Conservation (phyloP, 2,113 vertebrate species). For the Hyla sarda region DNA sequence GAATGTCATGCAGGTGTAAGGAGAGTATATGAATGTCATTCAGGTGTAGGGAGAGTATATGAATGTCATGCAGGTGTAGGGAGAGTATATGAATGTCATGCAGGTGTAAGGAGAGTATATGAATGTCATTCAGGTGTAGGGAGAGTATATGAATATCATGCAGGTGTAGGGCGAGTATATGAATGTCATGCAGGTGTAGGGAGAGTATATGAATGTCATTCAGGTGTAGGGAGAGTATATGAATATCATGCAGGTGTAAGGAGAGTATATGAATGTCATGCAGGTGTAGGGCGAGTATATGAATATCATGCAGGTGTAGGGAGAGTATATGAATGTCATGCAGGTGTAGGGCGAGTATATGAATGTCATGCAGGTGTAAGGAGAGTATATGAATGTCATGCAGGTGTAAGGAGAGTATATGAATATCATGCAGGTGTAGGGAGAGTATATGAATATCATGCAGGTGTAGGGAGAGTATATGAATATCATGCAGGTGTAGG, state of each 20-base stretch:
- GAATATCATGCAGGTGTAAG: not conserved
- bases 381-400: not conserved
- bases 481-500: not conserved
- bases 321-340: too few relatives aligned
- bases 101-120: too few relatives aligned
- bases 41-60: too few relatives aligned
- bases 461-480: too few relatives aligned
- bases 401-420: too few relatives aligned
- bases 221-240: not conserved
- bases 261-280: too few relatives aligned
- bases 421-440: not conserved
- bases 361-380: not conserved
- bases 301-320: not conserved
- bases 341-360: not conserved
- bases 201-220: too few relatives aligned
- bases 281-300: not conserved
- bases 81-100: not conserved
- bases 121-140: not conserved
- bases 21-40: not conserved
- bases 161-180: not conserved
- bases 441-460: not conserved
- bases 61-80: not conserved
- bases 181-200: not conserved
- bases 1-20: not conserved
- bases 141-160: not conserved